phyloP scores from a whole-genome alignment of 2,113 vertebrate species.

The Caracal caracal region DNA sequence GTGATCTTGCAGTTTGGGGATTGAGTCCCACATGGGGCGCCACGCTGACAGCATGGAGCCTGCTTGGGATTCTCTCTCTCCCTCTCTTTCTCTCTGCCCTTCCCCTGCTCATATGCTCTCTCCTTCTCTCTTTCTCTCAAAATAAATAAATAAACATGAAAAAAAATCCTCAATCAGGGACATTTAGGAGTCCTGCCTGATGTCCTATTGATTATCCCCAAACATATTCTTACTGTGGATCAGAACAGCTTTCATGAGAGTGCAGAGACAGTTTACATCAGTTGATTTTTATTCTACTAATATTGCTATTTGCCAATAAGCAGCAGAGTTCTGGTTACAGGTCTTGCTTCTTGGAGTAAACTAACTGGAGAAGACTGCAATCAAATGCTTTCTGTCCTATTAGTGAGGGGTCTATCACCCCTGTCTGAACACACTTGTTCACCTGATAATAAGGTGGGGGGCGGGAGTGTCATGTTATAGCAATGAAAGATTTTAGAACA shows the following conservation, averaged over 20 bases:
- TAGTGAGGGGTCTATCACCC: not conserved
- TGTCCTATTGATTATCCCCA: not conserved
- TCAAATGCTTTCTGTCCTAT: not conserved
- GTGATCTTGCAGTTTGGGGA: too few relatives aligned
- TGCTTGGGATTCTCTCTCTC: not conserved
- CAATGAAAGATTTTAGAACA: not conserved
- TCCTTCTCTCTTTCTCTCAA: not conserved
- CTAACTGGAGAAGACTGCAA: not conserved
- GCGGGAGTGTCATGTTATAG: not conserved
- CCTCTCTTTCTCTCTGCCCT: not conserved
- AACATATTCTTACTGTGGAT: not conserved
- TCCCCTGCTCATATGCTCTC: not conserved
- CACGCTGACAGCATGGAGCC: too few relatives aligned
- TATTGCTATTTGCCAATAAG: not conserved
- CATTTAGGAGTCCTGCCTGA: not conserved
- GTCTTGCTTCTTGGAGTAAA: not conserved
- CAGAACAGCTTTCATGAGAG: not conserved
- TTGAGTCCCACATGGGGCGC: too few relatives aligned
- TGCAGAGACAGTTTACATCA: not conserved
- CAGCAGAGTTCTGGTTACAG: not conserved
- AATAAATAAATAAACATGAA: too few relatives aligned
- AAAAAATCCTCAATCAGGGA: not conserved
- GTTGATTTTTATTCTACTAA: not conserved
- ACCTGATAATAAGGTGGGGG: not conserved
- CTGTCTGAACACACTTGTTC: not conserved